Evolutionary conservation across 2,113 vertebrate species (phyloP).

Genomic region (Mungos mungo): DNA sequence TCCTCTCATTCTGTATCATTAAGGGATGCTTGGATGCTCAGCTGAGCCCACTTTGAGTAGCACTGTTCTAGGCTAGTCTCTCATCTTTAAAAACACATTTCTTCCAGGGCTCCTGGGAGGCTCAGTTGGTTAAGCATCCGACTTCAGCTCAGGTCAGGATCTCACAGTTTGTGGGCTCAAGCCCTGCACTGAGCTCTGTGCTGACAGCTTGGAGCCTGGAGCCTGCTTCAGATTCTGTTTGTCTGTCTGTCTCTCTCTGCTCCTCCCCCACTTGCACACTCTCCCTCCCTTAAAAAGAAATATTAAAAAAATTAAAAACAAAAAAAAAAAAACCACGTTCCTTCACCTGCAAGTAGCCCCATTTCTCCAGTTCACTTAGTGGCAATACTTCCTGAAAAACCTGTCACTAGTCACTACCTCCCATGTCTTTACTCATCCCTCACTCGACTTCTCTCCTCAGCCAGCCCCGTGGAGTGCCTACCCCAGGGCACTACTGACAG

Average conservation of each 20-base stretch:
- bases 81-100: neutral
- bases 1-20: neutral
- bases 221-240: too few species aligned
- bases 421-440: neutral
- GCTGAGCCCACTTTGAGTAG: neutral
- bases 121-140: too few species aligned
- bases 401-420: neutral
- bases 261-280: too few species aligned
- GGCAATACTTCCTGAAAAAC: neutral
- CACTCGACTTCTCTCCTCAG: neutral
- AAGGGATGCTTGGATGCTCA: fast-evolving
- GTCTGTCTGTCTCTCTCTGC: too few species aligned
- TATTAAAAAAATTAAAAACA: too few species aligned
- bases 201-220: too few species aligned
- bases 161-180: too few species aligned
- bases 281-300: too few species aligned
- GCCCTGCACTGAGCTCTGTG: too few species aligned
- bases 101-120: neutral
- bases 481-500: neutral
- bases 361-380: neutral
- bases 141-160: too few species aligned
- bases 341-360: neutral
- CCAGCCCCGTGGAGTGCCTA: neutral
- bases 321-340: neutral
- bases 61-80: neutral